phyloP scores from a whole-genome alignment of 35 echinoderm and acorn worm species.

The Hemicentrotus pulcherrimus region DNA sequence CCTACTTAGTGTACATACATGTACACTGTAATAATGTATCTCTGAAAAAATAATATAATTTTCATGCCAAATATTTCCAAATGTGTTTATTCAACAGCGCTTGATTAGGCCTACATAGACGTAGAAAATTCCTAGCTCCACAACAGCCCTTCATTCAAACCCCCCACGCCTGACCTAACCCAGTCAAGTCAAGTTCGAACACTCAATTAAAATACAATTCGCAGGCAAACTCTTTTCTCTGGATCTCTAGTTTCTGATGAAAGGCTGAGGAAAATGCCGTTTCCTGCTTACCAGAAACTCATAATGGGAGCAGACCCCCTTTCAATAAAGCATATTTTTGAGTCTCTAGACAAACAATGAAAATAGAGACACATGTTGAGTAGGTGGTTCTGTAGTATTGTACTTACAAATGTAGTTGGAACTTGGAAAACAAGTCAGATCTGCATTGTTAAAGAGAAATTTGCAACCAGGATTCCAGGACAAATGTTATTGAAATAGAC shows the following conservation, averaged over 20 bases:
- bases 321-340: background rate
- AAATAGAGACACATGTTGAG: constrained; percentile 2
- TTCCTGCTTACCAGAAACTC: constrained; percentile 29
- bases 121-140: background rate
- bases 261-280: constrained; percentile 34
- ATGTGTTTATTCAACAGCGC: constrained; percentile 35
- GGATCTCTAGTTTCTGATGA: background rate
- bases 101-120: background rate
- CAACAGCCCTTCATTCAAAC: background rate
- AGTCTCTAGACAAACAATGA: background rate
- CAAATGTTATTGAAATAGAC: too few species aligned
- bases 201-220: constrained; percentile 40
- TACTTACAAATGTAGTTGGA: too few species aligned
- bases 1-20: too few species aligned
- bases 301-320: background rate
- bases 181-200: constrained; percentile 23
- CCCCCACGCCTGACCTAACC: background rate
- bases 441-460: too few species aligned
- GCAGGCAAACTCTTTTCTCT: background rate
- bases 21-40: background rate
- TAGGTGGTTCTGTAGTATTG: background rate
- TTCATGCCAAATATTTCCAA: background rate
- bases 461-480: too few species aligned
- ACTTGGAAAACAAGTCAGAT: too few species aligned
- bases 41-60: background rate